Conservation (phyloP, 2,797 vertebrate species). For the Emys orbicularis region DNA sequence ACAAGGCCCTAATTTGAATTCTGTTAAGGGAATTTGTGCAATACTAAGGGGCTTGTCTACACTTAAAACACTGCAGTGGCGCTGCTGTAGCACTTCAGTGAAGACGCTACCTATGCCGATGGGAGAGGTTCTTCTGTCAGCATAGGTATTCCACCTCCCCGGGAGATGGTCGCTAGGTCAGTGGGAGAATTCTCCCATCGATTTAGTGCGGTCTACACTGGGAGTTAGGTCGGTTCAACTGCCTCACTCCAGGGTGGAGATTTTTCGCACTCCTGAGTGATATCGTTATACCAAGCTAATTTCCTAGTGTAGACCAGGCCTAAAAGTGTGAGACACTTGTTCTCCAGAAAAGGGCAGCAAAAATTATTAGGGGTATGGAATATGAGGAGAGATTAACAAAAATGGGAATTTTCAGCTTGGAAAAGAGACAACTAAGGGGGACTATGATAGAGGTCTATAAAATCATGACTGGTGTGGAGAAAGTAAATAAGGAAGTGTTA, state of each 20-base stretch:
- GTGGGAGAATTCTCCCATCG: too few relatives aligned
- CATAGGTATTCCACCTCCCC: too few relatives aligned
- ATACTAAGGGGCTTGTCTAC: not conserved
- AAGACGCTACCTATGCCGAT: not conserved
- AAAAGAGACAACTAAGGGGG: too few relatives aligned
- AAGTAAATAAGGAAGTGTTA: too few relatives aligned
- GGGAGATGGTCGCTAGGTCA: not conserved
- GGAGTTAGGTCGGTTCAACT: not conserved
- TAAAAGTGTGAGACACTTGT: too few relatives aligned
- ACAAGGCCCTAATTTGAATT: not conserved
- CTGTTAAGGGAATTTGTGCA: not conserved
- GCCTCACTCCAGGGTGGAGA: not conserved
- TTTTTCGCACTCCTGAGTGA: not conserved
- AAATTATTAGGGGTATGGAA: too few relatives aligned
- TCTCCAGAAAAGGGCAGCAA: too few relatives aligned
- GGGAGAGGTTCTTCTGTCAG: not conserved
- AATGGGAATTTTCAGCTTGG: too few relatives aligned
- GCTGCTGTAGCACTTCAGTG: not conserved
- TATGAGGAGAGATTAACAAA: too few relatives aligned
- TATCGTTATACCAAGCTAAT: not conserved
- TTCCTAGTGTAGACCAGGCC: not conserved
- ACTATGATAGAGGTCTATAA: too few relatives aligned
- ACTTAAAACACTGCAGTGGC: too few relatives aligned
- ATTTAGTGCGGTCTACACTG: not conserved
- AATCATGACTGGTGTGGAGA: too few relatives aligned